Conservation (phyloP, 2,797 vertebrate species). For the Pseudochromis fuscus region DNA sequence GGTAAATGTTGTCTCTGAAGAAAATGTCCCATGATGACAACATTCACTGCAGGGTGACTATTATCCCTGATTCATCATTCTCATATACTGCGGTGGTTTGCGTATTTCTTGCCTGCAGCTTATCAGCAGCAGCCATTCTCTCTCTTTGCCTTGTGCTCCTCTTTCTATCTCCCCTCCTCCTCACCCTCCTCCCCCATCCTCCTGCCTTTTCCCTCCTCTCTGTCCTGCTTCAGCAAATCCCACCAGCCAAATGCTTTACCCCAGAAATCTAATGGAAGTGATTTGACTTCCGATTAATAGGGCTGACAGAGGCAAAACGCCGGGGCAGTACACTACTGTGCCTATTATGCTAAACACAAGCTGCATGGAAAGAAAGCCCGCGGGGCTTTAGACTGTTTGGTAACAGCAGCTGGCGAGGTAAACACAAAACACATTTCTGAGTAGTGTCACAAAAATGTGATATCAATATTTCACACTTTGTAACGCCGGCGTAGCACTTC, state of each 20-base stretch:
- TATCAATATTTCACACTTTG: constrained; percentile 64
- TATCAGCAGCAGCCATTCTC: constrained; percentile 80
- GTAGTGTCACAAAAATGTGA: constrained; percentile 56
- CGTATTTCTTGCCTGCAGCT: constrained; percentile 82
- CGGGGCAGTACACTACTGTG: constrained; percentile 66
- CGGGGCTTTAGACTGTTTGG: constrained; percentile 56
- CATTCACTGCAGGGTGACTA: constrained; percentile 79
- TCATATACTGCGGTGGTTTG: constrained; percentile 77
- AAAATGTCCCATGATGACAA: constrained; percentile 84
- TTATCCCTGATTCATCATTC: constrained; percentile 86
- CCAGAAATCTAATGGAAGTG: constrained; percentile 83
- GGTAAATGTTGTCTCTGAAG: constrained; percentile 85
- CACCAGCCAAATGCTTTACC: constrained; percentile 78
- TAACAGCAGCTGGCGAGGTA: constrained; percentile 62
- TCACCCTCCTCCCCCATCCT: too few species aligned
- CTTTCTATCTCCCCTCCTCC: constrained; percentile 46
- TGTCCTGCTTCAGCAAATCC: constrained; percentile 83
- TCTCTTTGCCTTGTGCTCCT: constrained; percentile 58
- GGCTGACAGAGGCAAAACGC: constrained; percentile 73
- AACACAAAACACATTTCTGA: constrained; percentile 68
- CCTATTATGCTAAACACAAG: constrained; percentile 75
- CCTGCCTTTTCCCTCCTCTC: constrained; percentile 43
- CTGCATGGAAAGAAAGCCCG: constrained; percentile 52
- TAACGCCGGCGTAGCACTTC: constrained; percentile 19
- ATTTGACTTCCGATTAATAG: constrained; percentile 86